phyloP scores from a whole-genome alignment of 2,888 invertebrate species.

The Tubulanus polymorphus region DNA sequence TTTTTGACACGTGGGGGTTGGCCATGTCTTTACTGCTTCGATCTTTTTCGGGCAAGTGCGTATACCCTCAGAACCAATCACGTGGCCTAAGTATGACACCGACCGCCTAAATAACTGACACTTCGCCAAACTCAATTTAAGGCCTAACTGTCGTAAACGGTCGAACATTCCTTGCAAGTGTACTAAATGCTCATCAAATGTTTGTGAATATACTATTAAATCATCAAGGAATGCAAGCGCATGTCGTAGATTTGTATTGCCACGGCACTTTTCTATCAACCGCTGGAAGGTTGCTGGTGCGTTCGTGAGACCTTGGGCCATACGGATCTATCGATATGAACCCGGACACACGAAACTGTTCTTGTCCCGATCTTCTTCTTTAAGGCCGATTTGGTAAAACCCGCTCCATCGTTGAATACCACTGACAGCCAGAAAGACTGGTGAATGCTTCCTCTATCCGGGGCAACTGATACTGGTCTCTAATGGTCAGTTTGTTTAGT shows the following conservation, averaged over 20 bases:
- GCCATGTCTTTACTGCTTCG: slow-evolving; percentile 4
- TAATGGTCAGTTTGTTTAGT: slow-evolving; percentile 1
- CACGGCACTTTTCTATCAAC: neutral
- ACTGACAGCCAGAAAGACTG: neutral
- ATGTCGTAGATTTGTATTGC: neutral
- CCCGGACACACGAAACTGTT: slow-evolving; percentile 8
- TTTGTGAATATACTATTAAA: slow-evolving; percentile 2
- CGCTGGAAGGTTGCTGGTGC: slow-evolving; percentile 3
- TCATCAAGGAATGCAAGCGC: slow-evolving; percentile 6
- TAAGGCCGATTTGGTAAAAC: neutral
- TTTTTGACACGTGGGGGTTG: neutral
- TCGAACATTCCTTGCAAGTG: slow-evolving; percentile 2
- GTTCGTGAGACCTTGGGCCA: slow-evolving; percentile 8
- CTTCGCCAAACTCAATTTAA: slow-evolving; percentile 6
- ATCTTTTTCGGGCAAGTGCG: slow-evolving; percentile 1
- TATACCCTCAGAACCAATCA: neutral
- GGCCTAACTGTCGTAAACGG: neutral
- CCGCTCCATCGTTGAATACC: neutral
- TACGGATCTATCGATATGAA: slow-evolving; percentile 8
- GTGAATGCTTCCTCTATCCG: neutral
- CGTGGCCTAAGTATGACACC: slow-evolving; percentile 5
- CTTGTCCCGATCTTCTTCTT: neutral
- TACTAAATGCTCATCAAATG: slow-evolving; percentile 3
- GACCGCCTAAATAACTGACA: neutral
- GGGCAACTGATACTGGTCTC: slow-evolving; percentile 5